Evolutionary conservation across 1,140 invertebrate genomes (phyloP), one percentile per base, ranked within the genome.

Genomic region (Solen grandis): DNA sequence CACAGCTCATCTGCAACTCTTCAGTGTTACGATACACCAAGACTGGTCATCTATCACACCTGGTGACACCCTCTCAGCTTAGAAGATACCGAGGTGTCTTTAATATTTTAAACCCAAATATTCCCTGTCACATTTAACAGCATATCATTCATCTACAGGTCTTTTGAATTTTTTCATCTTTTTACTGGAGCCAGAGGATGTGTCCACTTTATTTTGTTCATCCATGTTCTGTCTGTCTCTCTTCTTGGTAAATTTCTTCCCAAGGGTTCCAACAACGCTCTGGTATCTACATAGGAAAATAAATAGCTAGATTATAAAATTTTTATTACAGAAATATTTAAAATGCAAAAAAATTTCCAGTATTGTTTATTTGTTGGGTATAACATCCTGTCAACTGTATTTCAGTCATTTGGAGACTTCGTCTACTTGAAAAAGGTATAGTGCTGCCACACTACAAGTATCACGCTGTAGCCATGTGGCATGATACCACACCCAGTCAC

Each of bases 241-340:
- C 55, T 76, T 76, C n/a, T 29, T 76, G 8, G 55, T 33, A 76
- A 76, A 76, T 22, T 62, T 76, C 35, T 76, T 76, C 3, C 22
- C 31, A 27, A 76, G 52, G 31, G 57, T 57, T 38, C 50, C 55
- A 41, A 38, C 50, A 16, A 74, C 31, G 13, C 27, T 59, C 13
- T 57, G 59, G 52, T 59, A 74, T 27, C 70, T 74, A 22, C 5
- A 41, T 41, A 31, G 59, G 5, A 59, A 27, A 22, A 41, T 29
- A 73, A 35, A n/a, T n/a, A n/a, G n/a, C n/a, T n/a, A n/a, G n/a
- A n/a, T n/a, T n/a, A n/a, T n/a, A n/a, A n/a, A n/a, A n/a, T n/a
- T n/a, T n/a, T n/a, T n/a, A n/a, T n/a, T n/a, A n/a, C n/a, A n/a
- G n/a, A n/a, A n/a, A n/a, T n/a, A n/a, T n/a, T n/a, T n/a, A n/a